Evolutionary conservation across 2,113 vertebrate species (phyloP).

Genomic region (Orcinus orca): DNA sequence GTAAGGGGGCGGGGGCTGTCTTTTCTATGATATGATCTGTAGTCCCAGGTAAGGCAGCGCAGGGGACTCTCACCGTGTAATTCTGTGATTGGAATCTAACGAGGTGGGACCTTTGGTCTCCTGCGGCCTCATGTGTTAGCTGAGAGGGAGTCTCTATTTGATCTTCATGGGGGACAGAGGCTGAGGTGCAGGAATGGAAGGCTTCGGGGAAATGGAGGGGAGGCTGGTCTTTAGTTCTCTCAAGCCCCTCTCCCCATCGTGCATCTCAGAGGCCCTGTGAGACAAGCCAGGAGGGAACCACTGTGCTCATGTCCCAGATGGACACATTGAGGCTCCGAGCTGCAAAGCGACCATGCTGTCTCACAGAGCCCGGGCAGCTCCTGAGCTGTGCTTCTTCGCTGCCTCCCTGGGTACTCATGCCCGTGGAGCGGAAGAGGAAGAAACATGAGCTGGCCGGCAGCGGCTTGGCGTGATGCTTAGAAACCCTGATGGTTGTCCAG

Average conservation of each 20-base stretch:
- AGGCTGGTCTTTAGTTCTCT: not conserved
- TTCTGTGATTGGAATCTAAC: not conserved
- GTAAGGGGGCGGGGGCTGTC: not conserved
- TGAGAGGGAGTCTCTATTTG: not conserved
- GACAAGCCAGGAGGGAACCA: not conserved
- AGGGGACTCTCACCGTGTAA: not conserved
- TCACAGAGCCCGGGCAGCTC: accelerated
- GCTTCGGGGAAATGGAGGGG: not conserved
- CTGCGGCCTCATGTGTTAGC: not conserved
- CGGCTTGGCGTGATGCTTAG: not conserved
- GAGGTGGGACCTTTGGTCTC: not conserved
- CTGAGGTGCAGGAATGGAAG: not conserved
- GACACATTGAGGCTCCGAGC: not conserved
- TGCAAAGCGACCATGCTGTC: not conserved
- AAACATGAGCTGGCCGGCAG: not conserved
- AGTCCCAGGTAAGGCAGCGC: not conserved
- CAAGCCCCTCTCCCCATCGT: accelerated
- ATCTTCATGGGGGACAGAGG: not conserved
- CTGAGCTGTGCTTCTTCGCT: not conserved
- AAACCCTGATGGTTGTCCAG: not conserved
- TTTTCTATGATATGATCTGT: not conserved
- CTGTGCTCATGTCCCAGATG: accelerated
- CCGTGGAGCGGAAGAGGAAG: not conserved
- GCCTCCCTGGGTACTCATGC: accelerated
- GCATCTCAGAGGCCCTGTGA: not conserved